Base-by-base conservation (phyloP, 2,113 vertebrate species). In the Poeciliopsis retropinna region DNA sequence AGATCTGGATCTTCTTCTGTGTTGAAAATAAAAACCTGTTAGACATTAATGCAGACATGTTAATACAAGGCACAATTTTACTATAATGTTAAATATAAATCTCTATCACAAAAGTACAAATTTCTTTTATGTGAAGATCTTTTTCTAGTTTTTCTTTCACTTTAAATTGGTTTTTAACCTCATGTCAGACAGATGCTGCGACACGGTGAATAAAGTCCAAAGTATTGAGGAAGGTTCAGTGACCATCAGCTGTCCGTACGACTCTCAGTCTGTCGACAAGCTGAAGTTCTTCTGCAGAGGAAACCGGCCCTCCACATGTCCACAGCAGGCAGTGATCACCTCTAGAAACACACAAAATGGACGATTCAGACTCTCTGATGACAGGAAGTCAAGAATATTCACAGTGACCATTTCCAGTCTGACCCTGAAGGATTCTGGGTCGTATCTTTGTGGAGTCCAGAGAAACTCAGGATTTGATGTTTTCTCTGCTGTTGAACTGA, bases 241-340 rank as follows among this genome's bases (percentile, higher is more conserved):
- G 60, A 74, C 80, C 4, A 0, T 88, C n/a, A 67, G 12, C 25
- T 88, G 80, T 73, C 10, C 0, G 0, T 79, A 85, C 15, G 39
- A 69, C 3, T 1, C 62, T 1, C 0, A 15, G 13, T 0, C 69
- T 47, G 9, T 14, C 30, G 39, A 73, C 64, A 72, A 44, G 9
- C n/a, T 78, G 4, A 87, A 88, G 69, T 88, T 78, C 78, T 15
- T 90, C 64, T 90, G 88, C 82, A 87, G 67, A 80, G 84, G 68
- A 61, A 83, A 31, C 0, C 73, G 0, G 29, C 27, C 66, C 17
- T 83, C 84, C 39, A 51, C n/a, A 12, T 90, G 88, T 80, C 78
- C 68, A 78, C 44, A 82, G 76, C 39, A 70, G 63, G 85, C 82
- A 0, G 0, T 77, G 0, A 14, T 82, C 77, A 87, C 80, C 15